Conservation (phyloP, 2,888 invertebrate species). For the Eueremaeus valkanovi region DNA sequence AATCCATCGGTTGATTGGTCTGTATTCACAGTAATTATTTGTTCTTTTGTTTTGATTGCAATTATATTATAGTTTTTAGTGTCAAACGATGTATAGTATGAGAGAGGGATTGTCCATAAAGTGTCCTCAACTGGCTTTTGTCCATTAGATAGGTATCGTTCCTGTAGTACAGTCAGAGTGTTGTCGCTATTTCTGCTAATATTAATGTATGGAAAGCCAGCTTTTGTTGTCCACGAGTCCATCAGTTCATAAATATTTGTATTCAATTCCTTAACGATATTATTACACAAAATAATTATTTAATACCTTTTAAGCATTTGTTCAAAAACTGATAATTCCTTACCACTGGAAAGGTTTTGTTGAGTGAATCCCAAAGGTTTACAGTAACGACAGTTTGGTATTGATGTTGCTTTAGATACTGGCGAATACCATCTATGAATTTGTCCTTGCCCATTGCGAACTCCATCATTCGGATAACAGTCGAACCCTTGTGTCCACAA, state of each 20-base stretch:
- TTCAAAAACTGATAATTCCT: neutral
- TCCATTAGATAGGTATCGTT: conserved; percentile 61
- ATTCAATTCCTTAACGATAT: neutral
- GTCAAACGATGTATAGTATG: conserved; percentile 32
- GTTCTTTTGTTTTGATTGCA: neutral
- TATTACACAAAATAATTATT: neutral
- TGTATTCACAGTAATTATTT: neutral
- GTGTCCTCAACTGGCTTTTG: conserved; percentile 5
- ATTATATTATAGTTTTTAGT: neutral
- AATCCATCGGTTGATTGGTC: neutral
- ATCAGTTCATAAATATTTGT: conserved; percentile 59
- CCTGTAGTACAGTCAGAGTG: conserved; percentile 64
- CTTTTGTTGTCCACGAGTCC: conserved; percentile 74
- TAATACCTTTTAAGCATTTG: too few species aligned
- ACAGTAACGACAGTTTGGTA: neutral
- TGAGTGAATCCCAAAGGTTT: conserved; percentile 29
- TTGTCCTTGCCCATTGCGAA: neutral
- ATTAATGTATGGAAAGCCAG: conserved; percentile 69
- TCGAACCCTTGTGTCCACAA: conserved; percentile 66
- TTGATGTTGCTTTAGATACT: neutral
- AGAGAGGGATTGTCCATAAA: conserved; percentile 33
- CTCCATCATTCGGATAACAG: conserved; percentile 75
- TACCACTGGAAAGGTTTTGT: neutral
- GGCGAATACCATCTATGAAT: conserved; percentile 14
- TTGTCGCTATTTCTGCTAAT: conserved; percentile 63